Percentiles rank a stretch among this genome's conserved stretches.
These are phyloP conservation scores for Eira barbara DNA, from an alignment of 2,113 vertebrate species.

Conservation along the genomic window DNA sequence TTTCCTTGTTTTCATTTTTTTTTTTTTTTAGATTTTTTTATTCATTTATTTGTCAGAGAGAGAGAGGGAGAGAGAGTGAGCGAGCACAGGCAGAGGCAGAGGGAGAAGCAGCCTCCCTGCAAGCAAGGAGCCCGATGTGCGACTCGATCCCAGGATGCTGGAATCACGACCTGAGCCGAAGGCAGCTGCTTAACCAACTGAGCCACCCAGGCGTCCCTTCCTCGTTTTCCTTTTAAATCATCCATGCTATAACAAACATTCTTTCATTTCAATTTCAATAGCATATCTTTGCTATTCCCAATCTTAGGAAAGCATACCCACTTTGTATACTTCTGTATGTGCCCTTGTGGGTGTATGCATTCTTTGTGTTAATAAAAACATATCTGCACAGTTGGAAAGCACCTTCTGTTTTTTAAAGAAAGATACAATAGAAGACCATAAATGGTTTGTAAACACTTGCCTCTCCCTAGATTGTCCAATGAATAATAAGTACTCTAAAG, in stretches of 20 bases:
- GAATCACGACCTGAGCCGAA: no score
- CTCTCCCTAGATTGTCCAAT: background rate
- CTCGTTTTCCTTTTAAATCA: background rate
- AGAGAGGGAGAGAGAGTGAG: no score
- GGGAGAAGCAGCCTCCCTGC: no score
- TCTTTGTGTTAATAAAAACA: background rate
- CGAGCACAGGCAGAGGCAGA: no score
- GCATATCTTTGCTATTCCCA: background rate
- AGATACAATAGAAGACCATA: background rate
- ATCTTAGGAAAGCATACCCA: background rate
- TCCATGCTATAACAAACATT: background rate
- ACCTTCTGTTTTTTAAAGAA: background rate
- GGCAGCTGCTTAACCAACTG: no score
- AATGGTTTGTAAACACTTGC: background rate
- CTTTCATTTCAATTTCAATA: background rate
- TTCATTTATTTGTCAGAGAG: no score
- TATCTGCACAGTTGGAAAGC: background rate
- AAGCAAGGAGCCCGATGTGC: no score
- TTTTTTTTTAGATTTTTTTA: no score
- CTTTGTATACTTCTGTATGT: background rate
- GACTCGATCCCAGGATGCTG: no score
- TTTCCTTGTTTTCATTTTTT: background rate
- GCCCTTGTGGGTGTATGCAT: rapidly evolving
- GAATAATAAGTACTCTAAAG: background rate
- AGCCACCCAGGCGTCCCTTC: no score